Percentiles rank a stretch among this genome's conserved stretches.
Conservation (phyloP, 2,888 invertebrate genomes). For the Leuctra nigra region DNA sequence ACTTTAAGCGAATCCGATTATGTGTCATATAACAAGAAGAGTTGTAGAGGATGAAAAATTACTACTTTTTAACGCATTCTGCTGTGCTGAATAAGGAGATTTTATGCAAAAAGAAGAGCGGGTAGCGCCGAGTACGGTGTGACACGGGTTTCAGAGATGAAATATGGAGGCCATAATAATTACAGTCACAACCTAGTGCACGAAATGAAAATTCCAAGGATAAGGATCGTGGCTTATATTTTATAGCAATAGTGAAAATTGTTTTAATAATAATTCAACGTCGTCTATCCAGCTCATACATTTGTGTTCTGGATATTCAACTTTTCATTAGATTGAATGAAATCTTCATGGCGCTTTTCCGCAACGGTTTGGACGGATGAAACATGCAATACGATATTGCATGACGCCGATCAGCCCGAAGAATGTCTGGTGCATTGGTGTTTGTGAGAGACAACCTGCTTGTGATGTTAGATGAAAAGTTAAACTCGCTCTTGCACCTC, state of each 20-base stretch:
- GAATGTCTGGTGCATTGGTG: no score
- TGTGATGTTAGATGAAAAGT: no score
- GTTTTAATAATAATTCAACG: no score
- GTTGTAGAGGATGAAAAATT: constrained; percentile 24
- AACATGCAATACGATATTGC: no score
- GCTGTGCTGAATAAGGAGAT: constrained; percentile 18
- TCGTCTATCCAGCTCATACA: no score
- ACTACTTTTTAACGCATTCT: constrained; percentile 22
- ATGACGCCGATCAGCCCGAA: no score
- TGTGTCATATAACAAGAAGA: constrained; percentile 19
- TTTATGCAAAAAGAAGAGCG: constrained; percentile 22
- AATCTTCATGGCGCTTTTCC: no score
- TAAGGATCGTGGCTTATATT: constrained; percentile 19
- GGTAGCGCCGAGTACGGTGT: constrained; percentile 5
- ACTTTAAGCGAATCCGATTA: constrained; percentile 22
- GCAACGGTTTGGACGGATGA: no score
- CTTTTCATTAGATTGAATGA: no score
- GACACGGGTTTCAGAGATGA: constrained; percentile 16
- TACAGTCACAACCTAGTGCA: constrained; percentile 20
- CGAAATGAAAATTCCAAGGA: constrained; percentile 24
- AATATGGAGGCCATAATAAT: constrained; percentile 25
- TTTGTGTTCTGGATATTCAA: no score
- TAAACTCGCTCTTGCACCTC: no score
- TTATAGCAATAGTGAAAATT: constrained; percentile 10
- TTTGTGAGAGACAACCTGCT: no score